Evolutionary conservation across 2,888 invertebrate genomes (phyloP), one percentile per base, ranked within the genome.

Genomic region (Pegoplata infirma): DNA sequence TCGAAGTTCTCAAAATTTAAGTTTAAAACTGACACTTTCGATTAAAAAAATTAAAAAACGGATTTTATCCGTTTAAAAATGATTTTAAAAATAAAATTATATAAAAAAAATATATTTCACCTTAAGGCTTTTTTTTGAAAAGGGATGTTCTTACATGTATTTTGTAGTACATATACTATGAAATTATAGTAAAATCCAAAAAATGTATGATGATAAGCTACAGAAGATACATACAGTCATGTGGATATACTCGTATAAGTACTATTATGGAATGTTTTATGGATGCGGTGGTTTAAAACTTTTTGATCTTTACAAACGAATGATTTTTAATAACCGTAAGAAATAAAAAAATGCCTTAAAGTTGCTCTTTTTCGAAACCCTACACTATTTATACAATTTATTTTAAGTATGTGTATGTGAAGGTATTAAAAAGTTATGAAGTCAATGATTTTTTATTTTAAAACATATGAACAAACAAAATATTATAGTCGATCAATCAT

Each of bases 291-390:
- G 59, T 59, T 77, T 72, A 51, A 63, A 61, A 67, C 87, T 87
- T 87, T 87, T 87, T 88, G 87, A 87, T 88, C 88, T 87, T 88
- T 86, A 86, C 88, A 86, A 86, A 85, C 85, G 85, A 85, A 86
- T 81, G 87, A 88, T 85, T 88, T 87, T 87, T 87, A 87, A 88
- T 87, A 88, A 85, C 83, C 73, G 68, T 79, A 81, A 80, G 80
- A 73, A 82, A 81, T 82, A 82, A 82, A 82, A 81, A 82, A 82
- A 76, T 80, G 61, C 75, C 61, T 80, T 75, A 77, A 77, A 74
- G 49, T 58, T 69, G 71, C 46, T 67, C 59, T 49, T 63, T 61
- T 67, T 68, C 51, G 49, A 71, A 76, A 71, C 21, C 53, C 61
- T 72, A 53, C 47, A 61, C 12, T 40, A 32, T 5, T 3, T 67